These are phyloP conservation scores for Dicrurus megarhynchus DNA, from an alignment of 2,113 vertebrate species.

Conservation along the genomic window DNA sequence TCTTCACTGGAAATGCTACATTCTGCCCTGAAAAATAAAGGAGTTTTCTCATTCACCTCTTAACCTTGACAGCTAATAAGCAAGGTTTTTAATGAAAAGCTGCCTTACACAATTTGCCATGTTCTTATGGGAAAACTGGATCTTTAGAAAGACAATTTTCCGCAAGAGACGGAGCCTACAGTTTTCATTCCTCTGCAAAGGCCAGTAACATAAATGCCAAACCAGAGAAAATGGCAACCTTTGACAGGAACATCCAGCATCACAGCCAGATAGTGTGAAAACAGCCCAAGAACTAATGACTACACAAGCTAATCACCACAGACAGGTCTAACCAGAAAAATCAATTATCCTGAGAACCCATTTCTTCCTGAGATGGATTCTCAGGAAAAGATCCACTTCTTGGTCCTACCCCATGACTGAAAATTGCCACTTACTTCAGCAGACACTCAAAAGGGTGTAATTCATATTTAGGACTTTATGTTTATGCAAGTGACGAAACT, in stretches of 20 bases:
- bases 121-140: background rate
- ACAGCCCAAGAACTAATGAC: background rate
- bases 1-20: background rate
- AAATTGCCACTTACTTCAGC: background rate
- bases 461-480: background rate
- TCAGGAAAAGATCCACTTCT: background rate
- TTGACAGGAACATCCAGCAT: background rate
- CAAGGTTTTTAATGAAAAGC: background rate
- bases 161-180: background rate
- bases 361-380: background rate
- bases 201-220: background rate
- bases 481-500: background rate
- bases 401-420: background rate
- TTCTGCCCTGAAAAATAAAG: background rate
- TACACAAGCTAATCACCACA: background rate
- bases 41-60: background rate
- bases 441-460: background rate
- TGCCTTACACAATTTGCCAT: background rate
- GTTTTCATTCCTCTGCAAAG: background rate
- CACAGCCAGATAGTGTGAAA: background rate
- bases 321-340: background rate
- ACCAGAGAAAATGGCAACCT: background rate
- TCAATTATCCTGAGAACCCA: background rate
- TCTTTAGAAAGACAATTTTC: background rate
- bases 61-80: background rate